Evolutionary conservation across 1,140 invertebrate species (phyloP).

Genomic region (Ganaspis sp.): DNA sequence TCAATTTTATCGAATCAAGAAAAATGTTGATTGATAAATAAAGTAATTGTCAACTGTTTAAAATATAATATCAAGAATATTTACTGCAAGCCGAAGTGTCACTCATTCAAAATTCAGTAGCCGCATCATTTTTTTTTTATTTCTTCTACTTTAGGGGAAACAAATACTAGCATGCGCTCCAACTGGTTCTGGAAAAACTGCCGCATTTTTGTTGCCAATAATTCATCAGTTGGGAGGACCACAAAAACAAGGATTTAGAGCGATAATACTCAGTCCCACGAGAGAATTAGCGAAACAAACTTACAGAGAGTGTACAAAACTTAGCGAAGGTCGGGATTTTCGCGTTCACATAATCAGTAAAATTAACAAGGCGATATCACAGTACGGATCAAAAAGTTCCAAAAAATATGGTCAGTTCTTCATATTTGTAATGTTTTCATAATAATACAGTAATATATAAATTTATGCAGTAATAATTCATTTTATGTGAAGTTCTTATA

Average conservation of each 20-base stretch:
- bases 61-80: too few species aligned
- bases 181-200: constrained; percentile 93
- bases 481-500: too few species aligned
- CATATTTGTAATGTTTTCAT: constrained; percentile 44
- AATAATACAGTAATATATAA: too few species aligned
- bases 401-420: constrained; percentile 81
- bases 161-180: constrained; percentile 96
- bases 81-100: too few species aligned
- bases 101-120: too few species aligned
- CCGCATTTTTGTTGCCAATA: constrained; percentile 89
- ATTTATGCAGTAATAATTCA: too few species aligned
- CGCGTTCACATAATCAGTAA: constrained; percentile 86
- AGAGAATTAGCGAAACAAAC: constrained; percentile 96
- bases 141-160: constrained; percentile 78
- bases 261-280: constrained; percentile 93
- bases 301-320: constrained; percentile 85
- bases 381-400: constrained; percentile 80
- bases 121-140: not conserved
- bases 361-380: constrained; percentile 78
- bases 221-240: constrained; percentile 82
- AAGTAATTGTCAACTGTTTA: too few species aligned
- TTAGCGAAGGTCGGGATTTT: constrained; percentile 85
- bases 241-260: constrained; percentile 84
- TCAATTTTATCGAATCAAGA: too few species aligned
- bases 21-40: too few species aligned